Evolutionary conservation across 2,888 invertebrate genomes (phyloP).

Genomic region (Xylophagus ater): DNA sequence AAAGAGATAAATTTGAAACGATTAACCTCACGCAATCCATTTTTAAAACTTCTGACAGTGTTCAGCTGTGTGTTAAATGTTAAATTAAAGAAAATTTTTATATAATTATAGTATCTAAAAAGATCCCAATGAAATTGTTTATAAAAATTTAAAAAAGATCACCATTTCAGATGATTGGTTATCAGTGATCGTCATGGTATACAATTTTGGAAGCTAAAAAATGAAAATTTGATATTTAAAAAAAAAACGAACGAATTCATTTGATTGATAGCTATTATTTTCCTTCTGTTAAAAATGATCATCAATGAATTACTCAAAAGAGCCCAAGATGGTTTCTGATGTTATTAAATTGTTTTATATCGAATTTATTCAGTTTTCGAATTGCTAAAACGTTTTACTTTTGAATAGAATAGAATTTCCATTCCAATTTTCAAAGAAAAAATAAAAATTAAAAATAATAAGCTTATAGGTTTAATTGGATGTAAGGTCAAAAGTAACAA

Average conservation of each 20-base stretch:
- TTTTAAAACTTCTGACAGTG: constrained; percentile 15
- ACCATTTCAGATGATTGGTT: too few species aligned
- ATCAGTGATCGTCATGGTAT: not conserved
- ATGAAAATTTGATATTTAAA: too few species aligned
- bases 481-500: too few species aligned
- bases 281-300: constrained; percentile 14
- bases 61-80: constrained; percentile 14
- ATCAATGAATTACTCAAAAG: constrained; percentile 3
- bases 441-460: too few species aligned
- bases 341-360: constrained; percentile 6
- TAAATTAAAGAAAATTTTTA: constrained; percentile 17
- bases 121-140: constrained; percentile 15
- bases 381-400: too few species aligned
- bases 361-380: too few species aligned
- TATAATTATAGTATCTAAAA: constrained; percentile 15
- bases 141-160: too few species aligned
- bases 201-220: too few species aligned
- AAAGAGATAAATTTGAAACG: too few species aligned
- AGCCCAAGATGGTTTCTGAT: not conserved
- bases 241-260: constrained; percentile 11
- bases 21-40: constrained; percentile 18
- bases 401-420: too few species aligned
- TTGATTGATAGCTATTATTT: constrained; percentile 17
- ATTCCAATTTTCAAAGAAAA: too few species aligned
- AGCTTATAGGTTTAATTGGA: too few species aligned